These are phyloP conservation scores for Tolypeutes matacus DNA, from an alignment of 2,797 vertebrate species.

Conservation along the genomic window DNA sequence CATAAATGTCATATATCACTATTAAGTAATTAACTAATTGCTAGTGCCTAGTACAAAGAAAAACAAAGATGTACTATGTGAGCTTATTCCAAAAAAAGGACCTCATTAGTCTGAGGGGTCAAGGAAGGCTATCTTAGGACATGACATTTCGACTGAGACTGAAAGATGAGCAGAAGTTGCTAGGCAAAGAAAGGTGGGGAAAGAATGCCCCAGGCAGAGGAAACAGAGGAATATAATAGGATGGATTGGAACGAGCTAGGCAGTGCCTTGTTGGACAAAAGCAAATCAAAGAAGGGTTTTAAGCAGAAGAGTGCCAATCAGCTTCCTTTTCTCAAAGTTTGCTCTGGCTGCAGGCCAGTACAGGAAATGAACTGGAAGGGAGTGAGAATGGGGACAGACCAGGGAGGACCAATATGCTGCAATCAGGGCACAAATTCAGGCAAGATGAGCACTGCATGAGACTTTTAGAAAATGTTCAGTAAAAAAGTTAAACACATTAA, in stretches of 20 bases:
- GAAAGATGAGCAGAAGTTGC: not conserved
- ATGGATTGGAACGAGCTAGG: not conserved
- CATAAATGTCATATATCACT: not conserved
- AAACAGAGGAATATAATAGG: not conserved
- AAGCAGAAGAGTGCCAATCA: not conserved
- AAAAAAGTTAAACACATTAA: no score
- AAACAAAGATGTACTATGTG: conserved; percentile 7
- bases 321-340: not conserved
- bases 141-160: conserved; percentile 10
- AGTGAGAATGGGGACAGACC: not conserved
- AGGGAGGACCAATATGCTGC: not conserved
- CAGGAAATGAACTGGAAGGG: not conserved
- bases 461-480: no score
- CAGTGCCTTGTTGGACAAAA: not conserved
- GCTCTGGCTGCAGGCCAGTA: not conserved
- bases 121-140: not conserved
- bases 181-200: not conserved
- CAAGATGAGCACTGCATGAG: not conserved
- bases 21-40: conserved; percentile 39
- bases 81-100: conserved; percentile 17
- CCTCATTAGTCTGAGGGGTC: not conserved
- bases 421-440: not conserved
- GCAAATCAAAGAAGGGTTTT: not conserved
- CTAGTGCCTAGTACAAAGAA: not conserved
- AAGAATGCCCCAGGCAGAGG: not conserved